Evolutionary conservation across 2,113 vertebrate genomes (phyloP).

Genomic region (Phyllostomus discolor): DNA sequence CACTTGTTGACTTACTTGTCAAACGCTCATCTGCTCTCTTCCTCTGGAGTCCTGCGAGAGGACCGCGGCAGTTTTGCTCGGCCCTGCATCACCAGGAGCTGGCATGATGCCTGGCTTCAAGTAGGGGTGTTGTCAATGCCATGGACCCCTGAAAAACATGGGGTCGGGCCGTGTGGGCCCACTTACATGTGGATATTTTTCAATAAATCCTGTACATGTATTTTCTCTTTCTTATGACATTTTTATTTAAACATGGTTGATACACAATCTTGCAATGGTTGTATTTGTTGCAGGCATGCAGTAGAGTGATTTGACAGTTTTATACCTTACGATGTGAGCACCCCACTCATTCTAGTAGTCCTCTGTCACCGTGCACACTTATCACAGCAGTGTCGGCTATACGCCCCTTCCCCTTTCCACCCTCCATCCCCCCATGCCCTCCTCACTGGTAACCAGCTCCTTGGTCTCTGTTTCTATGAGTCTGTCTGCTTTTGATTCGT

Average conservation of each 20-base stretch:
- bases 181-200: neutral
- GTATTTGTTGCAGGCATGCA: neutral
- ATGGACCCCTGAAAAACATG: neutral
- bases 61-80: neutral
- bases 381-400: neutral
- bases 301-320: neutral
- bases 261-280: neutral
- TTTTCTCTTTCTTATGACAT: neutral
- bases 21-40: neutral
- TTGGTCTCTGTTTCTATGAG: neutral
- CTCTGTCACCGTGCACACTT: neutral
- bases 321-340: neutral
- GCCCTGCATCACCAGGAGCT: neutral
- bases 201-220: neutral
- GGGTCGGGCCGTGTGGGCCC: no score
- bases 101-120: neutral
- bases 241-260: neutral
- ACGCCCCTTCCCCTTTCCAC: neutral
- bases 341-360: neutral
- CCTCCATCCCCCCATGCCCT: neutral
- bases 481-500: neutral
- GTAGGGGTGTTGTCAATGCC: neutral
- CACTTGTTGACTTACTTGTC: neutral
- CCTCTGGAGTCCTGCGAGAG: neutral
- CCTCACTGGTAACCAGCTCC: neutral